Base-by-base conservation (phyloP, 2,113 vertebrate species). In the Hypocryptadius cinnamomeus region DNA sequence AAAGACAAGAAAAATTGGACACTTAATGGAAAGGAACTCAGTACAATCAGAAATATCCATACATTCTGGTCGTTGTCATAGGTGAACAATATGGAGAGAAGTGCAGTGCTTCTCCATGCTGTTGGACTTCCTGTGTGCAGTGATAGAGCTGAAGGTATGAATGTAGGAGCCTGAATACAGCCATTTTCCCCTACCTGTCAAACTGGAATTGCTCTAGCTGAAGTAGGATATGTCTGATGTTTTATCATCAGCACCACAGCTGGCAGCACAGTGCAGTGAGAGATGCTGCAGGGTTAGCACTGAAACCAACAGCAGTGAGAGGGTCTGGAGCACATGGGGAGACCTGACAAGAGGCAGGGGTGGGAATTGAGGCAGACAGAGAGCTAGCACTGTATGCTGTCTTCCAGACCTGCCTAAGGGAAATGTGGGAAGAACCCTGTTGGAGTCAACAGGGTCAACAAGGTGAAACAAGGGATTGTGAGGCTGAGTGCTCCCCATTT, bases 41-140 rank as follows among this genome's bases (percentile, higher is more conserved):
- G 40, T 68, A 54, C 40, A 64, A 6, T 13, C 30, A 76, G 42
- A 71, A 91, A 35, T 56, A 71, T 6, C 44, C 13, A 4, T 50
- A 11, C 0, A 1, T 50, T 73, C 30, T 45, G 12, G 18, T 66
- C 0, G 0, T 31, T 65, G 31, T 79, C 44, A 20, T 11, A 50
- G 14, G 19, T 27, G n/a, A 64, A 56, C 30, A 25, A 31, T 18
- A 35, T 17, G 47, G 48, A 79, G 78, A 68, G 53, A 79, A 69
- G n/a, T 56, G 19, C 61, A 76, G 44, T 48, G 22, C 6, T 47
- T 69, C 23, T 72, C 28, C 3, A 3, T 31, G 21, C 54, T 37
- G 16, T 48, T 78, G 22, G 27, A 35, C 22, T 69, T 64, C 15
- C 15, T 64, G 4, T n/a, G 16, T 74, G 69, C 39, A 66, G 42